These are phyloP conservation scores for Azorinus chamasolen DNA, from an alignment of 2,888 invertebrate genomes.

Conservation along the genomic window DNA sequence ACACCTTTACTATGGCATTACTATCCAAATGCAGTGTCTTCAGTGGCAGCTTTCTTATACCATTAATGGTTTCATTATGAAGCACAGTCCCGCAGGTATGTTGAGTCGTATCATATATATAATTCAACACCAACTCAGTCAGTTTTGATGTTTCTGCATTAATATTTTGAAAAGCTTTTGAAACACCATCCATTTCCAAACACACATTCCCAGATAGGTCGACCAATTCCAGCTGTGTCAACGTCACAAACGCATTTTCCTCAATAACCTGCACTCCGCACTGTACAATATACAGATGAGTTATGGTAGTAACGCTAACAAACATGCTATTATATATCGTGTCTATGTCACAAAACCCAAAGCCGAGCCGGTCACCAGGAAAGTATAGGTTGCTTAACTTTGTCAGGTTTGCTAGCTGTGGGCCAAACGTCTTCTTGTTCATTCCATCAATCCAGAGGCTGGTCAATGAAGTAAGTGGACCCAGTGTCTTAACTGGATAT, in stretches of 20 bases:
- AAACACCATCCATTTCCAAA: constrained; percentile 9
- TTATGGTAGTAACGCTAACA: constrained; percentile 11
- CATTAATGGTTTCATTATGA: neutral
- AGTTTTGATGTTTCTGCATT: constrained; percentile 9
- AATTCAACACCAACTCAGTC: constrained; percentile 7
- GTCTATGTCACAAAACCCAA: constrained; percentile 28
- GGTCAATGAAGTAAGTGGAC: constrained; percentile 2
- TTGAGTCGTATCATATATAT: neutral
- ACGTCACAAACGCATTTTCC: constrained; percentile 11
- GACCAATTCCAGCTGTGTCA: constrained; percentile 16
- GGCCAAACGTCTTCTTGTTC: constrained; percentile 30
- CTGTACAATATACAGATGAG: constrained; percentile 11
- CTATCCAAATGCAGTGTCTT: constrained; percentile 23
- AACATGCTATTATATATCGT: constrained; percentile 2
- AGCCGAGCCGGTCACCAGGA: constrained; percentile 9
- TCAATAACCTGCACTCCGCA: constrained; percentile 23
- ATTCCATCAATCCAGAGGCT: constrained; percentile 45
- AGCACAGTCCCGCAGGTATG: constrained; percentile 21
- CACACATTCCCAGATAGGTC: constrained; percentile 36
- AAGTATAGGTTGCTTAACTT: constrained; percentile 17
- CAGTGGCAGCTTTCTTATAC: constrained; percentile 15
- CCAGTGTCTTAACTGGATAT: constrained; percentile 32
- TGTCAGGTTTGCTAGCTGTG: constrained; percentile 22
- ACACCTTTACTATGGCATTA: constrained; percentile 20
- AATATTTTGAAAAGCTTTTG: constrained; percentile 2